Evolutionary conservation across 2,797 vertebrate species (phyloP), one percentile per base, ranked within the genome.

Genomic region (Sebastes elongatus): DNA sequence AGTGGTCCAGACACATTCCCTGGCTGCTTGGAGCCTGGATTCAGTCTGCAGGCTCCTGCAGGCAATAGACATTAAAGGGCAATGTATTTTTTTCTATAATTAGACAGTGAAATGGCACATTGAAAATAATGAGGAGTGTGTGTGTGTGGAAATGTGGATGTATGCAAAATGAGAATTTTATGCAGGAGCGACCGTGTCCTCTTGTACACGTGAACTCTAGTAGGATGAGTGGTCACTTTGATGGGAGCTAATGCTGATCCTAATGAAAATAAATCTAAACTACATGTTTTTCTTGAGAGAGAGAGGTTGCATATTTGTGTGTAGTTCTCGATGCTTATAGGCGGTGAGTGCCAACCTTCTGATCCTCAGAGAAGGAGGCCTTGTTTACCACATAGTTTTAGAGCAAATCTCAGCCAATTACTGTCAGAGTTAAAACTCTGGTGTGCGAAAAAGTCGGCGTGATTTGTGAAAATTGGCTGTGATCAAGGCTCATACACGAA

Each of bases 341-440:
- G 20, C 9, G 3, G 32, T 8, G 11, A 64, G 42, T 30, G 25
- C 59, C 76, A 63, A 38, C 61, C 72, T n/a, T 78, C 23, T 83
- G 71, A 64, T 81, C 83, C 71, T 82, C 71, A 20, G 66, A 73
- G 76, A 86, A 75, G 30, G 49, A 69, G 71, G 35, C 60, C 77
- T 71, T 88, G 82, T 87, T 86, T 82, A 80, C 78, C 59, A n/a
- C 30, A 74, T 74, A 68, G 59, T 69, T 76, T 75, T 13, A 65
- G 66, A 73, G 74, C 27, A 72, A 81, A 89, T 84, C 71, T 76
- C 65, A 64, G 55, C 88, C 83, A 89, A 90, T 90, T 89, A 88
- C 81, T 70, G 73, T 81, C 70, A 18, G 67, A 80, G 72, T 78
- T 72, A 60, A 84, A 91, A 64, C 62, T 70, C 25, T 16, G 16